Evolutionary conservation across 1,140 invertebrate species (phyloP).

Genomic region (Nephila pilipes): DNA sequence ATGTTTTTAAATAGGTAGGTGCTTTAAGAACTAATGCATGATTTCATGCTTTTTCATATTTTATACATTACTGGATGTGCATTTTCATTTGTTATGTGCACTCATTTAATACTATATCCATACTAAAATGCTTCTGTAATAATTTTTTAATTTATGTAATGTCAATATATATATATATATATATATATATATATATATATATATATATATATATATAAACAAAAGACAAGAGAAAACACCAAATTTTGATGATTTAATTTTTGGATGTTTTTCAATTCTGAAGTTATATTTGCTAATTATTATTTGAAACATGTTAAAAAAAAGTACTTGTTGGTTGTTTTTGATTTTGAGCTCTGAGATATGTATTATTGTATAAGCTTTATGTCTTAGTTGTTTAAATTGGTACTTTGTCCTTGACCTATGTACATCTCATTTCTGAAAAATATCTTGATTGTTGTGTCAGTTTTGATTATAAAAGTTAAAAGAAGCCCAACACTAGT

Average conservation of each 20-base stretch:
- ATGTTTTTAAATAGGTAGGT: conserved; percentile 63
- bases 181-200: too few relatives aligned
- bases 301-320: background rate
- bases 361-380: background rate
- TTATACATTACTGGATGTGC: conserved; percentile 36
- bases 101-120: conserved; percentile 33
- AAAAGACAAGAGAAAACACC: background rate
- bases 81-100: conserved; percentile 50
- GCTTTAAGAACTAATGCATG: conserved; percentile 42
- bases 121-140: background rate
- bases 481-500: conserved; percentile 64
- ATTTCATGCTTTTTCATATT: conserved; percentile 42
- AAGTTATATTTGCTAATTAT: background rate
- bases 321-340: background rate
- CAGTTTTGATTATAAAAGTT: background rate
- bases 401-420: background rate
- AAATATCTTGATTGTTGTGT: conserved; percentile 31
- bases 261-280: background rate
- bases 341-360: conserved; percentile 1
- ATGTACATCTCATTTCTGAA: background rate
- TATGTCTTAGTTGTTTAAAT: background rate
- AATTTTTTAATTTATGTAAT: background rate
- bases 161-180: background rate
- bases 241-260: conserved; percentile 24
- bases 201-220: too few relatives aligned